Evolutionary conservation across 2,113 vertebrate species (phyloP).

Genomic region (Kryptolebias marmoratus): DNA sequence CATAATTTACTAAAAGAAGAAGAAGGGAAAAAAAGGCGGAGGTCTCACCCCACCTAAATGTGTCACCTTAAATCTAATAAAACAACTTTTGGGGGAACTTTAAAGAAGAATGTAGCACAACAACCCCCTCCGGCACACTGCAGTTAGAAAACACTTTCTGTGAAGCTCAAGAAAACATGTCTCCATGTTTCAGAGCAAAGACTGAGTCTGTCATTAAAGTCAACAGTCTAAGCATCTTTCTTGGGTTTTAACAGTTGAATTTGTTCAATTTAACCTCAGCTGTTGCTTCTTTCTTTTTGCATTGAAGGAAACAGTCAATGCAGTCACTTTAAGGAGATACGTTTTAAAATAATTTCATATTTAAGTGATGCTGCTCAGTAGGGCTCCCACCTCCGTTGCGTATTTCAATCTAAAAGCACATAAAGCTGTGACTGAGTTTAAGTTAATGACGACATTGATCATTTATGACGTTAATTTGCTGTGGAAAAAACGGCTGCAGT

Average conservation of each 20-base stretch:
- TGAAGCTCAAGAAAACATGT: neutral
- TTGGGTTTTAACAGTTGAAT: too few relatives aligned
- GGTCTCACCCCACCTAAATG: neutral
- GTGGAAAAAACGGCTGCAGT: conserved; percentile 42
- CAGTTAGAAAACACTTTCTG: neutral
- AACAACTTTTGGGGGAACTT: too few relatives aligned
- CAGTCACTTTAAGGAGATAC: too few relatives aligned
- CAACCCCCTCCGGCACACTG: neutral
- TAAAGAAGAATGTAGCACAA: neutral
- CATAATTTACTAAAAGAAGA: neutral
- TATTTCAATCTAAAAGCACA: neutral
- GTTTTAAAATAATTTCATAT: neutral
- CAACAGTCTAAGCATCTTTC: too few relatives aligned
- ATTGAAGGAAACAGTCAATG: too few relatives aligned
- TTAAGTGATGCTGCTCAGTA: neutral
- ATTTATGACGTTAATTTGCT: conserved; percentile 40
- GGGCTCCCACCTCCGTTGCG: neutral
- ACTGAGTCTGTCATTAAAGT: too few relatives aligned
- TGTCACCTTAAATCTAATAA: neutral
- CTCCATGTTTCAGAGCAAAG: neutral
- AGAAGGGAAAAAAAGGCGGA: neutral
- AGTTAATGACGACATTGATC: conserved; percentile 4
- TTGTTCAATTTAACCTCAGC: neutral
- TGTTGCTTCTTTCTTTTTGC: neutral
- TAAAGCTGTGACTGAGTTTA: conserved; percentile 1